A percentile compares a stretch with the other conserved stretches of the same genome.
These are phyloP conservation scores for Sterrhoptilus dennistouni DNA, from an alignment of 2,113 vertebrate genomes.

Conservation along the genomic window DNA sequence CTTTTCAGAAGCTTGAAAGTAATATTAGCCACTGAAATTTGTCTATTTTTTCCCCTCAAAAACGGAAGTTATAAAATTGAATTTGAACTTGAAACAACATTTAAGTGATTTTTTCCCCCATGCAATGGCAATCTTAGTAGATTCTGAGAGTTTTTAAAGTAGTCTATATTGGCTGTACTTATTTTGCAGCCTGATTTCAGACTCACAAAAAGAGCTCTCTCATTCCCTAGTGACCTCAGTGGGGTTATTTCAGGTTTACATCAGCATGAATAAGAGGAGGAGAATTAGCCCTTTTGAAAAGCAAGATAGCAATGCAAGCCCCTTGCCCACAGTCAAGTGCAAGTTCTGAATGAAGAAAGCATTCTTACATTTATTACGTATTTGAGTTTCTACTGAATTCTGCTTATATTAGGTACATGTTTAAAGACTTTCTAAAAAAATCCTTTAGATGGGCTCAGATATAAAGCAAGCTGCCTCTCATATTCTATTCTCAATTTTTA, in stretches of 20 bases:
- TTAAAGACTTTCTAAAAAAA: not conserved
- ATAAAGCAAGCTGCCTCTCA: not conserved
- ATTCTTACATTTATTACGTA: not conserved
- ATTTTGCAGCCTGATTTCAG: constrained; percentile 27
- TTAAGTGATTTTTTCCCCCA: not conserved
- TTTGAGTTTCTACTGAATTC: not conserved
- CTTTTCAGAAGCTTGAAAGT: not conserved
- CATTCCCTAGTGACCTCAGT: not conserved
- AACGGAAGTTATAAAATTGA: not conserved
- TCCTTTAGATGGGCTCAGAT: not conserved
- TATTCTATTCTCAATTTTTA: not conserved
- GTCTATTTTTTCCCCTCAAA: not conserved
- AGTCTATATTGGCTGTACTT: not conserved
- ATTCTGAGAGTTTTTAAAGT: not conserved
- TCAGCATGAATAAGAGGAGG: not conserved
- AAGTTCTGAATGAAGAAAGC: not conserved
- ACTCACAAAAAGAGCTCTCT: not conserved
- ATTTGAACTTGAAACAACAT: not conserved
- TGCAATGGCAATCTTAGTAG: not conserved
- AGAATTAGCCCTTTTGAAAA: not conserved
- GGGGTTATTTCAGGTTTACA: constrained; percentile 4
- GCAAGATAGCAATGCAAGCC: not conserved
- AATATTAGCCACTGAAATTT: not conserved
- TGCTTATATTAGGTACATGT: not conserved
- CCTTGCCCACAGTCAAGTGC: not conserved